A percentile compares a stretch with the other conserved stretches of the same genome.
These are phyloP conservation scores for Mimumesa dahlbomi DNA, from an alignment of 2,888 invertebrate species.

Conservation along the genomic window DNA sequence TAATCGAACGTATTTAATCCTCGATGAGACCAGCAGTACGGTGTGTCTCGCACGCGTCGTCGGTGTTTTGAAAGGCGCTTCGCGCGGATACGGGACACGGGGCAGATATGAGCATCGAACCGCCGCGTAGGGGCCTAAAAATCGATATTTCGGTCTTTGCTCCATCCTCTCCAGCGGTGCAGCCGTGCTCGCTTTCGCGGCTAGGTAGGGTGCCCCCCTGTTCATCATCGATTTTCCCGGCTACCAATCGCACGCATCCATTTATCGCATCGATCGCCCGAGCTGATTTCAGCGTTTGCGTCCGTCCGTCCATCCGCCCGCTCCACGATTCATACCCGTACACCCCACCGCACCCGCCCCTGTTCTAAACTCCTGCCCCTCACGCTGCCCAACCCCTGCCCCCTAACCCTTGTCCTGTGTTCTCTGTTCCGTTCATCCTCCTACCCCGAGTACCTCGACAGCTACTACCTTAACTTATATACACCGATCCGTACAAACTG, in stretches of 20 bases:
- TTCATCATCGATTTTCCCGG: constrained; percentile 79
- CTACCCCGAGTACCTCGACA: constrained; percentile 42
- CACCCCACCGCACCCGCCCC: constrained; percentile 37
- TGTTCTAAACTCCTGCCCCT: constrained; percentile 8
- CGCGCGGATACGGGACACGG: constrained; percentile 72
- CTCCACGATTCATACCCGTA: constrained; percentile 60
- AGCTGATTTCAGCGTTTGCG: constrained; percentile 79
- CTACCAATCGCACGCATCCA: constrained; percentile 87
- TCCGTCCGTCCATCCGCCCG: constrained; percentile 71
- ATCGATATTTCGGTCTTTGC: constrained; percentile 87
- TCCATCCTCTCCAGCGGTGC: constrained; percentile 81
- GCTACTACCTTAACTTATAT: constrained; percentile 35
- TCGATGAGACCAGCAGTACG: constrained; percentile 48
- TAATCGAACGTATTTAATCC: constrained; percentile 30
- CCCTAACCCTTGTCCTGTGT: constrained; percentile 6
- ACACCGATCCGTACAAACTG: constrained; percentile 38
- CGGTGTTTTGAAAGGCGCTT: constrained; percentile 77
- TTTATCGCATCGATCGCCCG: constrained; percentile 88
- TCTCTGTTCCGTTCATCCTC: constrained; percentile 36
- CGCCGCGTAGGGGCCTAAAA: constrained; percentile 85
- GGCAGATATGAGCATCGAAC: constrained; percentile 80
- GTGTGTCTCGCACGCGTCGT: constrained; percentile 70
- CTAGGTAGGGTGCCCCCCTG: constrained; percentile 73
- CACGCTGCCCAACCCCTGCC: constrained; percentile 18
- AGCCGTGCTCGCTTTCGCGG: constrained; percentile 61